These are phyloP conservation scores for Vulpes vulpes DNA, from an alignment of 2,113 vertebrate species.

Conservation along the genomic window DNA sequence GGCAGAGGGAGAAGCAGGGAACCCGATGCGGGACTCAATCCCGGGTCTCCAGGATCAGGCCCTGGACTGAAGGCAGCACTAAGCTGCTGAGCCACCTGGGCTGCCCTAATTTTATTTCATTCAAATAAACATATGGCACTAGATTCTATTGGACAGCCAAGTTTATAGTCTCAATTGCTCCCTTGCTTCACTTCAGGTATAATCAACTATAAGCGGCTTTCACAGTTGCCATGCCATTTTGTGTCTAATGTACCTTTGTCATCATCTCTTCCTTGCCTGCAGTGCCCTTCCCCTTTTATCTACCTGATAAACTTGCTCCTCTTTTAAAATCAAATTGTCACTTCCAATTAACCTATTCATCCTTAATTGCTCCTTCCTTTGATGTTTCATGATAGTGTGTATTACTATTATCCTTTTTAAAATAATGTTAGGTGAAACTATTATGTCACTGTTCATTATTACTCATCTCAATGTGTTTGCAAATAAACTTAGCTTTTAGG, in stretches of 20 bases:
- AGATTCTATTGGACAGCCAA: too few relatives aligned
- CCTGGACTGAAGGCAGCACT: too few relatives aligned
- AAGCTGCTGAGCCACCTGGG: too few relatives aligned
- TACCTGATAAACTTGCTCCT: background rate
- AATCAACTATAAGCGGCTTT: background rate
- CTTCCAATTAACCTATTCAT: background rate
- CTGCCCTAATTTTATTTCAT: background rate
- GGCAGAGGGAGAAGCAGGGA: too few relatives aligned
- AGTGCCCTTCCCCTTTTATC: background rate
- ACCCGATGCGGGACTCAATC: too few relatives aligned
- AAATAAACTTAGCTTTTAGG: background rate
- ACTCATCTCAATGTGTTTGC: background rate
- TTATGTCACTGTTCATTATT: background rate
- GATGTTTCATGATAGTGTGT: background rate
- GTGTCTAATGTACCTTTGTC: background rate
- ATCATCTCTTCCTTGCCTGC: background rate
- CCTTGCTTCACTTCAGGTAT: background rate
- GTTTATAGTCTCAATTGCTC: background rate
- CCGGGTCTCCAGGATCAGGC: too few relatives aligned
- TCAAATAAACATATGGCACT: too few relatives aligned
- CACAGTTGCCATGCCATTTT: background rate
- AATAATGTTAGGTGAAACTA: background rate
- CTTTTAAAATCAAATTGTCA: background rate
- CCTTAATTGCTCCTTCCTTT: background rate
- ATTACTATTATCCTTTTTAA: background rate